phyloP scores from a whole-genome alignment of 2,888 invertebrate species.

The Opisthograptis luteolata region DNA sequence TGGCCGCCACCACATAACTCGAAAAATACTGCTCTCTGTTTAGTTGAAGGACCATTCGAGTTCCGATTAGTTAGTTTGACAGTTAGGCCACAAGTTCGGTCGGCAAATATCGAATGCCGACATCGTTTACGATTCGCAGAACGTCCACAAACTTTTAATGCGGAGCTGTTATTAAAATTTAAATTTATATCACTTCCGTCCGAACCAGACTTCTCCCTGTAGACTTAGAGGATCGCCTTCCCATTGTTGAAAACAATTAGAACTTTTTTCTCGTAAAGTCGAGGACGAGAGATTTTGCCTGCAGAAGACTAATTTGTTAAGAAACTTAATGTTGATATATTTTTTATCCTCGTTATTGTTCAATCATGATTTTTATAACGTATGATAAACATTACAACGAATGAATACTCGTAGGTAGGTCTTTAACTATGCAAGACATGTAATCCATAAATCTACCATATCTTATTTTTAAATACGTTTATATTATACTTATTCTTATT shows the following conservation, averaged over 20 bases:
- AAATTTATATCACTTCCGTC: constrained; percentile 34
- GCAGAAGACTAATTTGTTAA: constrained; percentile 10
- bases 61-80: constrained; percentile 21
- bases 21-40: constrained; percentile 8
- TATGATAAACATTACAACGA: no score
- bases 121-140: not conserved
- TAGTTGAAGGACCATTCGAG: constrained; percentile 10
- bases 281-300: constrained; percentile 17
- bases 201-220: constrained; percentile 28
- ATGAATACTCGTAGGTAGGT: not conserved
- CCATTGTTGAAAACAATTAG: constrained; percentile 23
- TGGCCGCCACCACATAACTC: not conserved
- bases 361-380: not conserved
- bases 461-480: no score
- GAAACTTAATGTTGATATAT: constrained; percentile 10
- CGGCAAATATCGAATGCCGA: constrained; percentile 9
- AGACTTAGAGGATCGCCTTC: constrained; percentile 22
- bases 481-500: no score
- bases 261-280: constrained; percentile 24
- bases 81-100: constrained; percentile 20
- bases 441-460: no score
- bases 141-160: constrained; percentile 36
- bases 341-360: constrained; percentile 1
- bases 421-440: no score
- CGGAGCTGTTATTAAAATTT: constrained; percentile 35